phyloP scores from a whole-genome alignment of 1,140 invertebrate genomes.

The Steinernema khuongi region DNA sequence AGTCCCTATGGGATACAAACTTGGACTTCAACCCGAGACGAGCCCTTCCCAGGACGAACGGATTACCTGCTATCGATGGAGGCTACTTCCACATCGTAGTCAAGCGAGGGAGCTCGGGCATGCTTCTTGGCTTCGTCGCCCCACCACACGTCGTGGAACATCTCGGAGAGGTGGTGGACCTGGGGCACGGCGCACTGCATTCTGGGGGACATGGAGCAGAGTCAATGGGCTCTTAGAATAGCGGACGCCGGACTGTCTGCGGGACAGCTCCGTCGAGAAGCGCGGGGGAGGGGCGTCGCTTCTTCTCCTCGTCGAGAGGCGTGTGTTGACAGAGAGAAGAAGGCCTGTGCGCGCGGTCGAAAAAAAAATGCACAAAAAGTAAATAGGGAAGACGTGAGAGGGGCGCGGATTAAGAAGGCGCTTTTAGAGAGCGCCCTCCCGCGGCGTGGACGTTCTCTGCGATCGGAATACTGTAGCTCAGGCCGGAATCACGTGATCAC shows the following conservation, averaged over 20 bases:
- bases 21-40: not conserved
- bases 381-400: constrained; percentile 15
- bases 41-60: not conserved
- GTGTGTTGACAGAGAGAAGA: not conserved
- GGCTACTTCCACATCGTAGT: not conserved
- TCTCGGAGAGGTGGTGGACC: constrained; percentile 1
- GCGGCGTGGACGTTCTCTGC: not conserved
- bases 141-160: constrained; percentile 10
- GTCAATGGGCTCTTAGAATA: not conserved
- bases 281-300: not conserved
- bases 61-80: not conserved
- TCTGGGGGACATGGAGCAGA: not conserved
- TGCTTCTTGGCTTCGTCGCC: not conserved
- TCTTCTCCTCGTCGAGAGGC: not conserved
- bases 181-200: constrained; percentile 4
- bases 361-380: constrained; percentile 4
- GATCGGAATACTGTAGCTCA: not conserved
- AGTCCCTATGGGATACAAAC: not conserved
- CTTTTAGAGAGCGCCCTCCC: not conserved
- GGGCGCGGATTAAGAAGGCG: not conserved
- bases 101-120: not conserved
- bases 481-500: not conserved
- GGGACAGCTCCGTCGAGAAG: not conserved
- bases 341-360: not conserved
- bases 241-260: constrained; percentile 7